phyloP scores from a whole-genome alignment of 2,888 invertebrate genomes.

The Andrena camellia region DNA sequence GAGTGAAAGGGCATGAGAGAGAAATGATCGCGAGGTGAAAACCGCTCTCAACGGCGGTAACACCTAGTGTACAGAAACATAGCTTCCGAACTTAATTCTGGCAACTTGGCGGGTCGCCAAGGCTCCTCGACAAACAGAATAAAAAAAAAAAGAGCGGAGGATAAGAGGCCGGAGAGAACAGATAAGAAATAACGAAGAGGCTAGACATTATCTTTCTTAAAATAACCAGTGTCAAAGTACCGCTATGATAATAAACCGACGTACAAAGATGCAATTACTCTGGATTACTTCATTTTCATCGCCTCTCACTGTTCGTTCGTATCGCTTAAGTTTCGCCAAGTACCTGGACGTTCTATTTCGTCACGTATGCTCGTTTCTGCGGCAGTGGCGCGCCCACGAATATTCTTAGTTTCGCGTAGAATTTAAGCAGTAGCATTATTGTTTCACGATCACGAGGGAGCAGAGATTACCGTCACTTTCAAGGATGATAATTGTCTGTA shows the following conservation, averaged over 20 bases:
- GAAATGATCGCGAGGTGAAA: conserved; percentile 59
- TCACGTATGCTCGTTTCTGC: no score
- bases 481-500: conserved; percentile 11
- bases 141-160: conserved; percentile 52
- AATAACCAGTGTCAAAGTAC: conserved; percentile 85
- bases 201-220: conserved; percentile 85
- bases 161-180: conserved; percentile 65
- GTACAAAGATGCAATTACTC: conserved; percentile 80
- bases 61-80: conserved; percentile 76
- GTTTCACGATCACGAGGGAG: background rate
- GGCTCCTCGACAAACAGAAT: conserved; percentile 72
- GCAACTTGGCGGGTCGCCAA: conserved; percentile 72
- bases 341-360: background rate
- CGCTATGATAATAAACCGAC: conserved; percentile 83
- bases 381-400: background rate
- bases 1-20: conserved; percentile 22
- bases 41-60: conserved; percentile 61
- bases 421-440: background rate
- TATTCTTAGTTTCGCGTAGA: background rate
- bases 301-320: conserved; percentile 27
- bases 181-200: conserved; percentile 79
- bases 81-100: conserved; percentile 77
- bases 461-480: background rate
- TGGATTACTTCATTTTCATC: conserved; percentile 57
- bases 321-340: conserved; percentile 1